Conservation (phyloP, 2,113 vertebrate genomes). For the Setophaga kirtlandii region DNA sequence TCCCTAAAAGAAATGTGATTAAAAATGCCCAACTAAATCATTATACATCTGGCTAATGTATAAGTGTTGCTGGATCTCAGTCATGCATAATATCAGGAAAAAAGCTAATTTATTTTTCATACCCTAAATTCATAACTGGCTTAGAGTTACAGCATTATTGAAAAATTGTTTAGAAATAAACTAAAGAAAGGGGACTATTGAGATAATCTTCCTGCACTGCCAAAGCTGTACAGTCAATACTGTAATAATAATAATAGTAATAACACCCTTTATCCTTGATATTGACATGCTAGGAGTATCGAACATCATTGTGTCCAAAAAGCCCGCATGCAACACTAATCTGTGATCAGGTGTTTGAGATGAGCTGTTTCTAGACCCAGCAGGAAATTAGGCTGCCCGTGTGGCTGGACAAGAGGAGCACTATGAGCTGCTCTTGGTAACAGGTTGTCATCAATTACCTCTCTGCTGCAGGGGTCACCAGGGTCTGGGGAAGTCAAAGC, state of each 20-base stretch:
- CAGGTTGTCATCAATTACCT: conserved; percentile 21
- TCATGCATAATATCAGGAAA: neutral
- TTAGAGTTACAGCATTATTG: neutral
- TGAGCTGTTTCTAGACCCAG: neutral
- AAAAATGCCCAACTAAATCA: neutral
- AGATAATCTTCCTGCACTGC: neutral
- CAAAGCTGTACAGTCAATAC: neutral
- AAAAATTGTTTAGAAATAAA: conserved; percentile 11
- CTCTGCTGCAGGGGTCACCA: neutral
- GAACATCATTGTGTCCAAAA: neutral
- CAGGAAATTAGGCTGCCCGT: conserved; percentile 14
- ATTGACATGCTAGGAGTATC: neutral
- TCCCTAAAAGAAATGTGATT: neutral
- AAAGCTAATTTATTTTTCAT: neutral
- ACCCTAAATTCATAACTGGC: neutral
- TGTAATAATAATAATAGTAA: neutral
- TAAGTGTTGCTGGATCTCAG: neutral
- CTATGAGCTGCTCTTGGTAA: neutral
- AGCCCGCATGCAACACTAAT: neutral
- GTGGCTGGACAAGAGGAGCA: neutral
- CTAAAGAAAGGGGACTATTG: neutral
- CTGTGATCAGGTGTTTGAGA: neutral
- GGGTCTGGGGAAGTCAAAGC: neutral
- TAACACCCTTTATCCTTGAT: neutral
- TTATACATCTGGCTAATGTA: neutral